Evolutionary conservation across 1,140 invertebrate species (phyloP).

Genomic region (Ips typographus): DNA sequence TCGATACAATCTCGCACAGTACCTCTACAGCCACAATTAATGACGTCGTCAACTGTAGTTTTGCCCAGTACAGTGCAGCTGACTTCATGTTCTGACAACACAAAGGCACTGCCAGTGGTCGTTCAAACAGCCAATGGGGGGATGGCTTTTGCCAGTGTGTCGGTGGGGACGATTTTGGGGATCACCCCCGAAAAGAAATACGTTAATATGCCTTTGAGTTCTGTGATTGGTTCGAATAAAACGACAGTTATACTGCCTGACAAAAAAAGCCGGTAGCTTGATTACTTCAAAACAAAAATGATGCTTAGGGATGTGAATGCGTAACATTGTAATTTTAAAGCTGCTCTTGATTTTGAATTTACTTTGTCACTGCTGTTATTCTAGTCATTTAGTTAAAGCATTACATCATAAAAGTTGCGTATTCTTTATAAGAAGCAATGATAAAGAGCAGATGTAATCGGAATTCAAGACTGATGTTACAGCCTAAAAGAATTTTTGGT

Average conservation of each 20-base stretch:
- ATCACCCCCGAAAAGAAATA: slow-evolving; percentile 29
- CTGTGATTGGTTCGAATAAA: neutral
- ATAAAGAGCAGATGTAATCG: no score
- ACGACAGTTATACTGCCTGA: neutral
- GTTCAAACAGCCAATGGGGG: slow-evolving; percentile 30
- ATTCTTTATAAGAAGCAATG: no score
- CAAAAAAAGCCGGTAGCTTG: neutral
- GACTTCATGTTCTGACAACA: neutral
- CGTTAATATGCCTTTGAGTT: slow-evolving; percentile 34
- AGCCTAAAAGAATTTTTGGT: no score
- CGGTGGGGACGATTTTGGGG: slow-evolving; percentile 36
- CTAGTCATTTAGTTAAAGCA: no score
- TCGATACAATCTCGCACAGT: neutral
- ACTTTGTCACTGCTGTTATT: no score
- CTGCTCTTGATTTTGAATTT: no score
- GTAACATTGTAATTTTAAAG: no score
- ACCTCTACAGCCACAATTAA: slow-evolving; percentile 1
- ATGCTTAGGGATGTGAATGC: neutral
- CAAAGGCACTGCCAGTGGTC: slow-evolving; percentile 35
- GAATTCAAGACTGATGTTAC: no score
- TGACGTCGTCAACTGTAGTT: neutral
- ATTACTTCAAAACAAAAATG: neutral
- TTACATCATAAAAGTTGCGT: no score
- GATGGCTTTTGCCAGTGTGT: slow-evolving; percentile 32
- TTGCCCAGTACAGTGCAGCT: neutral